These are phyloP conservation scores for Lota lota DNA, from an alignment of 2,113 vertebrate genomes.

Conservation along the genomic window DNA sequence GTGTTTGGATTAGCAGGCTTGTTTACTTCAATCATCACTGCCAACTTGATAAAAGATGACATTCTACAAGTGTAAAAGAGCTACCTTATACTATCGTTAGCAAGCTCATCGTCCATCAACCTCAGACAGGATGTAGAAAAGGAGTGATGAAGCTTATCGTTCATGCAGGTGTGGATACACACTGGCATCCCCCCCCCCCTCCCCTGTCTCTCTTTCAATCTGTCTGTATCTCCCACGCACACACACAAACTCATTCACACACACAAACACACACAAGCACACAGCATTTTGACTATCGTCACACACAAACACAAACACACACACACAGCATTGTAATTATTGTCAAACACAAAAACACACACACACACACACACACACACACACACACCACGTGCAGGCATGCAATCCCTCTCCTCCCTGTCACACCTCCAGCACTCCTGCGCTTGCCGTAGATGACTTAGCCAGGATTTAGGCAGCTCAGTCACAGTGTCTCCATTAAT, in stretches of 20 bases:
- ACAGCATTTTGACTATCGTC: too few species aligned
- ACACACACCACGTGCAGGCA: not conserved
- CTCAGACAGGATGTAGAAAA: too few species aligned
- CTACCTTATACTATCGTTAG: too few species aligned
- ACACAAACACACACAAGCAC: too few species aligned
- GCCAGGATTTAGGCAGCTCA: constrained; percentile 65
- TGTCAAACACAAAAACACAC: not conserved
- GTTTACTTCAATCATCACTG: too few species aligned
- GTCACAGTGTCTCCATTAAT: constrained; percentile 70
- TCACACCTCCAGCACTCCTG: constrained; percentile 26
- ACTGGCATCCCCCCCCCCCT: not conserved
- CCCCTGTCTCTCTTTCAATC: not conserved
- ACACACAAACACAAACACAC: too few species aligned
- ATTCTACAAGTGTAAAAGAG: too few species aligned
- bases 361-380: not conserved
- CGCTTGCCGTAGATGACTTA: constrained; percentile 48
- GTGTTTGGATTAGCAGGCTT: too few species aligned
- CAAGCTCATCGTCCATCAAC: too few species aligned
- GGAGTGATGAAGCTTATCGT: not conserved
- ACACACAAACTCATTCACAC: not conserved
- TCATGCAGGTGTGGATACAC: not conserved
- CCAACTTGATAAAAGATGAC: too few species aligned
- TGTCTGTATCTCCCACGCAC: not conserved
- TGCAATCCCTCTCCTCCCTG: constrained; percentile 23
- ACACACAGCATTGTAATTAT: too few species aligned